Base-by-base conservation (phyloP, 2,888 invertebrate genomes). In the Willowsia nigromaculata region DNA sequence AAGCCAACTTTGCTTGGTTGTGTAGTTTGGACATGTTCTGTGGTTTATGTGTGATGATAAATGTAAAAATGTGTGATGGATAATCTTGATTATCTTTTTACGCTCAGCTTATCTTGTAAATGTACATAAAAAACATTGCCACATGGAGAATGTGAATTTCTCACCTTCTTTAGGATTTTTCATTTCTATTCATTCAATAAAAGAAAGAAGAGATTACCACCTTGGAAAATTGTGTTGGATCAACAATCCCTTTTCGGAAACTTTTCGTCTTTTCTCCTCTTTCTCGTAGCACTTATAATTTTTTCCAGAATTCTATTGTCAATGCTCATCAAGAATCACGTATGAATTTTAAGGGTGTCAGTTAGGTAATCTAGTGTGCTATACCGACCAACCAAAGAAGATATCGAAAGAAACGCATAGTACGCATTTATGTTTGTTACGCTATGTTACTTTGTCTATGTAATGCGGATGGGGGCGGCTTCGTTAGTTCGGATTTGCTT, bases 261-360 rank as follows among this genome's bases (percentile, higher is more conserved):
- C 15, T 76, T 27, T 43, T 74, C 22, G 50, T 71, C 9, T 84
- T 56, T 22, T 27, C 33, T 30, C 0, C 62, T 30, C n/a, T 33
- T 50, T 50, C 50, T 82, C 25, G 11, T 27, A 30, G 71, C 81
- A 81, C 59, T 81, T 78, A n/a, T 25, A 68, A 47, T 85, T 62
- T 62, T 80, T 86, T 43, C 76, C 7, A 13, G 7, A 11, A 13
- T 25, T 0, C 47, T 43, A 43, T 88, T 88, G 82, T 88, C 74
- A 43, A 40, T 82, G 88, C 25, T 88, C 82, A 88, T 82, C 88
- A 82, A 82, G 82, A 88, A 74, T 74, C 81, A 82, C 59, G 82
- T 56, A 88, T 88, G 88, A 88, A 82, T 88, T 88, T 88, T 88
- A 88, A 88, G 88, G 59, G 74, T 88, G 88, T 74, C 82, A 88